Base-by-base conservation (phyloP, 2,797 vertebrate genomes). In the Acestrorhynchus altus region DNA sequence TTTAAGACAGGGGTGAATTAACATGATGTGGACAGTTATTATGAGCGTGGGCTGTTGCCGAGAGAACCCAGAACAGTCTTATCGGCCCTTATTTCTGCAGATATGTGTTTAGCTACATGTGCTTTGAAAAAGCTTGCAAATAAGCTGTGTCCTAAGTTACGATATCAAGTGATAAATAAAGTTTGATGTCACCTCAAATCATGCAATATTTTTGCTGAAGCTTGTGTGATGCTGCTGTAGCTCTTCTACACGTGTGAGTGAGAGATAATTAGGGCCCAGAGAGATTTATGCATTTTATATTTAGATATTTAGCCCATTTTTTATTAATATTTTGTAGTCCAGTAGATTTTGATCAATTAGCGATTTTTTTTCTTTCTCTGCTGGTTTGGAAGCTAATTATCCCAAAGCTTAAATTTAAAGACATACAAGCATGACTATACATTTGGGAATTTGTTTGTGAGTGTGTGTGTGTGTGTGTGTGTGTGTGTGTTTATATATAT, bases 1-100 rank as follows among this genome's bases (percentile, higher is more conserved):
- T 63, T 79, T 71, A 60, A 74, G 52, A 24, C 46, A 63, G 8
- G 40, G 52, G 46, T 51, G 47, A 22, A 42, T 61, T 49, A 65
- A 65, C 51, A 63, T 78, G 51, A 76, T 57, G 67, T 20, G 63
- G 40, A 71, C 71, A 20, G 26, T 71, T 35, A 59, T n/a, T 11
- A 70, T 70, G 6, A 71, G 60, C 49, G 1, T 65, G 40, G 63
- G 40, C 35, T 12, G 35, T n/a, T 26, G 28, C 10, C 9, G 28
- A 28, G 28, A 0, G 12, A 8, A 8, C 8, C n/a, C 49, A 49
- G 44, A 15, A 13, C 47, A 26, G 49, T 15, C 47, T 8, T 18
- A 35, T 12, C 24, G 8, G 57, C 16, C 57, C 10, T 60, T 60
- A 7, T 24, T 52, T 44, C 16, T 57, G 31, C 10, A 18, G 0